These are phyloP conservation scores for Clarias fuscus DNA, from an alignment of 2,797 vertebrate species.

Conservation along the genomic window DNA sequence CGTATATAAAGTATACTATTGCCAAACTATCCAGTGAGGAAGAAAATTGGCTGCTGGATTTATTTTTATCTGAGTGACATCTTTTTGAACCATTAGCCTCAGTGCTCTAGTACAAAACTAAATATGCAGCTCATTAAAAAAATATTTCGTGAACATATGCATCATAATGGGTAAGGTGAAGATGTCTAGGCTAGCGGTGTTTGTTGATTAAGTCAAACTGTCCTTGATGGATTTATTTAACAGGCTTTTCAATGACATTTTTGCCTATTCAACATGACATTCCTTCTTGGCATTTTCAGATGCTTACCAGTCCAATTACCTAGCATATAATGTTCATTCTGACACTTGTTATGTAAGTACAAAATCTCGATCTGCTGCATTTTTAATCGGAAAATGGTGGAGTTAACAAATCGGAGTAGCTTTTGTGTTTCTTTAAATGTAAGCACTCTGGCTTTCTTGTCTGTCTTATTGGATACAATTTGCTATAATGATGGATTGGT, in stretches of 20 bases:
- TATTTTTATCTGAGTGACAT: neutral
- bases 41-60: neutral
- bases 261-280: neutral
- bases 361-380: neutral
- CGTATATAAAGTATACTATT: neutral
- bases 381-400: neutral
- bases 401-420: neutral
- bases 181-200: neutral
- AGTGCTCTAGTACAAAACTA: neutral
- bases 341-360: neutral
- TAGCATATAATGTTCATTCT: neutral
- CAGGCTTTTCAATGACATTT: neutral
- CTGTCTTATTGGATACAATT: conserved; percentile 31
- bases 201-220: neutral
- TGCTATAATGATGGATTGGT: conserved; percentile 46
- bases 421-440: conserved; percentile 6
- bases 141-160: neutral
- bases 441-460: neutral
- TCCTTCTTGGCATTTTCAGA: neutral
- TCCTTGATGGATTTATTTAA: neutral
- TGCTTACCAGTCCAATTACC: neutral
- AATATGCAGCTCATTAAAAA: neutral
- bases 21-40: neutral
- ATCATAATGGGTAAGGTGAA: neutral
- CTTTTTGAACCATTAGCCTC: neutral